Percentiles rank a stretch among this genome's conserved stretches.
Evolutionary conservation across 2,113 vertebrate species (phyloP).

Genomic region (Tupaia chinensis): DNA sequence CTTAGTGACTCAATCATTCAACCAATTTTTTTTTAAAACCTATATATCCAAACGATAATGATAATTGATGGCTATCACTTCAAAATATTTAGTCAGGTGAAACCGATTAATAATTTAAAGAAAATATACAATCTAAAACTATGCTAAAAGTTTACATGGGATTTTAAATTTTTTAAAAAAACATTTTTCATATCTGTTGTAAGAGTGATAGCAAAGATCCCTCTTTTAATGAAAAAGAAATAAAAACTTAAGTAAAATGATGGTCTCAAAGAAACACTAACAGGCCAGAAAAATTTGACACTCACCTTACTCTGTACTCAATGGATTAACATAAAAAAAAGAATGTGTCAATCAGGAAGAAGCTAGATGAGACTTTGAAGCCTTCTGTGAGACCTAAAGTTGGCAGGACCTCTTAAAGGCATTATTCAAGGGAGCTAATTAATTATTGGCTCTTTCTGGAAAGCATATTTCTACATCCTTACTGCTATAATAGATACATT

Average conservation of each 20-base stretch:
- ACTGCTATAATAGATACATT: neutral
- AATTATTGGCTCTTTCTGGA: conserved; percentile 39
- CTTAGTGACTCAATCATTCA: neutral
- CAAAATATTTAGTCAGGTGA: neutral
- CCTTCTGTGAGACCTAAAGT: neutral
- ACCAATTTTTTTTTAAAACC: neutral
- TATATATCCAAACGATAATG: neutral
- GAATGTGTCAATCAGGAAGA: neutral
- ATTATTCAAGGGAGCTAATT: neutral
- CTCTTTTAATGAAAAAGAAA: neutral
- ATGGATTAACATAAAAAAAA: conserved; percentile 5
- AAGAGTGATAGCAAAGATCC: neutral
- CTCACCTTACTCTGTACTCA: neutral
- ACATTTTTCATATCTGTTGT: neutral
- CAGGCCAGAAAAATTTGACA: neutral
- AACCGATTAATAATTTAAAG: neutral
- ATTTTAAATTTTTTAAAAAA: neutral
- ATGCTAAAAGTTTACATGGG: neutral
- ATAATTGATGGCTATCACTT: neutral
- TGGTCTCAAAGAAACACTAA: neutral
- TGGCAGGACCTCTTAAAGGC: neutral
- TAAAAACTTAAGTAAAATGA: neutral
- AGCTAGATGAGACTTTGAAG: neutral
- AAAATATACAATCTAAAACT: neutral
- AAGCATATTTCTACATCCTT: neutral